Base-by-base conservation (phyloP, 2,888 invertebrate species). In the Adineta ricciae region DNA sequence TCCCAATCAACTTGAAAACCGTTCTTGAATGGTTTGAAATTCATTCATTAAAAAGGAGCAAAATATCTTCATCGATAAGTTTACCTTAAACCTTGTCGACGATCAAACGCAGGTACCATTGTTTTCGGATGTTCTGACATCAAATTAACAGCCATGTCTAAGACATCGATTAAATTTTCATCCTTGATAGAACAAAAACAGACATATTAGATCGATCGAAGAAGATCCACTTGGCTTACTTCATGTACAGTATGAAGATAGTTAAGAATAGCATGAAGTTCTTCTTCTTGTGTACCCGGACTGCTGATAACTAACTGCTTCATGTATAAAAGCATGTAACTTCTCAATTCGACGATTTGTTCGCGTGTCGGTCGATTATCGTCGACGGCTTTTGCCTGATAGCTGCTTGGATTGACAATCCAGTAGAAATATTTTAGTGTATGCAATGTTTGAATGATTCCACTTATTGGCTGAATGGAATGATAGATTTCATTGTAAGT, bases 341-440 rank as follows among this genome's bases (percentile, higher is more conserved):
- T 52, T 84, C 86, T 38, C 24, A 85, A 46, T 46, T 85, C 83
- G 78, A 73, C 78, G 14, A 85, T 73, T 14, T 41, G 83, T 32
- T 73, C 83, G 21, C 72, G 49, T 36, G 83, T 82, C n/a, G 85
- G 85, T 49, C 85, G 73, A n/a, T 78, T 46, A 36, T 21, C 73
- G 24, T 85, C 85, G 24, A 50, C 92, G 88, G 96, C 97, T 21
- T 41, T 16, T 2, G 8, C 11, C 41, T 78, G 95, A 87, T 95
- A 93, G 87, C n/a, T n/a, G n/a, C 95, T 93, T 0, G 99, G 98
- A 92, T 96, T 96, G 86, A 95, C 94, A 82, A 99, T 95, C 98
- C 98, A 99, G 91, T 99, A 99, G 92, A 97, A 99, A 91, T 96
- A 97, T 92, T 99, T 99, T 87, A 99, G 93, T 5, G 99, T 97